phyloP scores from a whole-genome alignment of 92 coral and sea anemone species.

The Porites cylindrica region DNA sequence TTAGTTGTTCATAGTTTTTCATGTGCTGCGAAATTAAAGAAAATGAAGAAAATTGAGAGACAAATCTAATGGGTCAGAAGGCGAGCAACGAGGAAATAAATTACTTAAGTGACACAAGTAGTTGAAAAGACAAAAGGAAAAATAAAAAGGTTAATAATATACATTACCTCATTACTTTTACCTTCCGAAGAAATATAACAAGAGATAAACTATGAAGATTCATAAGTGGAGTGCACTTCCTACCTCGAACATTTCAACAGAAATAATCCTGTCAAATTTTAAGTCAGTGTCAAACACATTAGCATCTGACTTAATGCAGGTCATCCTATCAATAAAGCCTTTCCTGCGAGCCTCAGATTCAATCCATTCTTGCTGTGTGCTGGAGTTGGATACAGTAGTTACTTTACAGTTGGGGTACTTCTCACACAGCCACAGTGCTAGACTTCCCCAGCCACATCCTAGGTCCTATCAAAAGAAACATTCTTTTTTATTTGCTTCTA shows the following conservation, averaged over 20 bases:
- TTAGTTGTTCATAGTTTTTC: slow-evolving; percentile 87
- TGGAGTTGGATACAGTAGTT: slow-evolving; percentile 82
- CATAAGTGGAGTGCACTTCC: background rate
- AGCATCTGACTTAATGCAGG: slow-evolving; percentile 87
- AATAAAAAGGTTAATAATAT: no score
- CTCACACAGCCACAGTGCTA: slow-evolving; percentile 87
- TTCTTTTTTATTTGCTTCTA: background rate
- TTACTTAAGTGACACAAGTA: no score
- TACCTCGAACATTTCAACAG: slow-evolving; percentile 95
- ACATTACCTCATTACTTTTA: no score
- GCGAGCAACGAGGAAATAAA: no score
- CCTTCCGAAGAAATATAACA: no score
- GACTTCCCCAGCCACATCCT: slow-evolving; percentile 93
- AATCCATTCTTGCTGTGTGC: slow-evolving; percentile 79
- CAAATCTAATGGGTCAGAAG: no score
- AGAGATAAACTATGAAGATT: no score
- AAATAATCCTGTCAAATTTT: slow-evolving; percentile 85
- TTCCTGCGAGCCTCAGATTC: slow-evolving; percentile 72
- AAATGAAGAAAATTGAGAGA: background rate
- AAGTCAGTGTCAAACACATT: slow-evolving; percentile 81
- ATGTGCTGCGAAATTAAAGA: slow-evolving; percentile 69
- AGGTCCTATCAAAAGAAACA: slow-evolving; percentile 64
- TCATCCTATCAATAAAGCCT: slow-evolving; percentile 69
- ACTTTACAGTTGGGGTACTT: slow-evolving; percentile 79
- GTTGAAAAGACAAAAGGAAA: no score